Percentiles rank a stretch among this genome's conserved stretches.
Conservation (phyloP, 2,797 vertebrate genomes). For the Tragelaphus oryx region DNA sequence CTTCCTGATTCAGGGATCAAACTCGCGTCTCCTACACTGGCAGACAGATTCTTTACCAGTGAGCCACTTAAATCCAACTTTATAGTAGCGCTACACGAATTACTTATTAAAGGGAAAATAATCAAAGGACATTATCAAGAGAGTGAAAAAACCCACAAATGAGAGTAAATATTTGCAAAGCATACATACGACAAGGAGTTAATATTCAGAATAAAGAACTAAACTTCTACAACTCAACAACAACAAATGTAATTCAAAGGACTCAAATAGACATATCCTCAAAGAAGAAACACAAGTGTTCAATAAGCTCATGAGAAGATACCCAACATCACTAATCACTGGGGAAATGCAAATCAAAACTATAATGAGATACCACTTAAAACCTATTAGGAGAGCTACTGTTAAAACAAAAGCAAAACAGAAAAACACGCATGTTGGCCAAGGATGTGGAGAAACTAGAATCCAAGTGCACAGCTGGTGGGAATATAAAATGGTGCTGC, state of each 20-base stretch:
- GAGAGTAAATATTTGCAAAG: not conserved
- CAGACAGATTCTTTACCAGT: not conserved
- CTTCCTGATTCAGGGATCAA: not conserved
- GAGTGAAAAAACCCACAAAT: not conserved
- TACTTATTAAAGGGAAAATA: not conserved
- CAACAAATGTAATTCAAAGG: not conserved
- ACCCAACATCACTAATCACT: not conserved
- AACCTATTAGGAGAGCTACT: not conserved
- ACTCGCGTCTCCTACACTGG: not conserved
- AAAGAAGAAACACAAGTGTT: not conserved
- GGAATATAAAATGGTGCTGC: not conserved
- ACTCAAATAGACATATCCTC: not conserved
- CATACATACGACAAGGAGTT: not conserved
- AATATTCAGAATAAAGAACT: not conserved
- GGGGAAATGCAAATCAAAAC: not conserved
- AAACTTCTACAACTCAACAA: not conserved
- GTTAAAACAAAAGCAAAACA: not conserved
- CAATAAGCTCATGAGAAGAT: not conserved
- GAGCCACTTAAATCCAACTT: not conserved
- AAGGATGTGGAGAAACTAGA: not conserved
- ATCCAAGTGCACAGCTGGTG: not conserved
- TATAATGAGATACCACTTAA: not conserved
- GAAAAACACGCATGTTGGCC: not conserved
- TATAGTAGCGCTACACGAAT: not conserved
- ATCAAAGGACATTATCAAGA: not conserved